Conservation (phyloP, 2,888 invertebrate species). For the Fissipunctia ypsillon region DNA sequence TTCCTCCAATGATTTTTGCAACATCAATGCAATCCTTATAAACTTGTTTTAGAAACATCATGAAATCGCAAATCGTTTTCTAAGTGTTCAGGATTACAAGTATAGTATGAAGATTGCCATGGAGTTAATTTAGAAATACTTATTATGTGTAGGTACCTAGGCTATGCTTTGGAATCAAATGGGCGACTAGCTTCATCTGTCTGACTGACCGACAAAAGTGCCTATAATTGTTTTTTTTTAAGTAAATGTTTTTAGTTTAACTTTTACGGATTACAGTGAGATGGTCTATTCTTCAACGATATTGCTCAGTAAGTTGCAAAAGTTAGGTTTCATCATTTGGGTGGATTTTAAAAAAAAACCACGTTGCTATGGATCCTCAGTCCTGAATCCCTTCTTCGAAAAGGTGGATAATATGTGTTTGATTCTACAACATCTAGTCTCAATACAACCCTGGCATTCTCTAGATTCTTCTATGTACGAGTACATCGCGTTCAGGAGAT, state of each 20-base stretch:
- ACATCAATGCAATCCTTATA: conserved; percentile 6
- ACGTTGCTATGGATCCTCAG: background rate
- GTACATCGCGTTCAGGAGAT: conserved; percentile 64
- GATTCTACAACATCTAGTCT: conserved; percentile 23
- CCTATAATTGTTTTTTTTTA: background rate
- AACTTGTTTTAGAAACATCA: conserved; percentile 19
- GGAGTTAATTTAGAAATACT: conserved; percentile 24
- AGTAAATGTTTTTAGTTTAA: background rate
- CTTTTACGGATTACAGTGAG: conserved; percentile 1
- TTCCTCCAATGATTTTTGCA: conserved; percentile 25
- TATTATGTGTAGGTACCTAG: background rate
- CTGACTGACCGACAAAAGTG: background rate
- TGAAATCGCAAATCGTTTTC: conserved; percentile 24
- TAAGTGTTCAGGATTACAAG: conserved; percentile 4
- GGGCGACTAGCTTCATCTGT: background rate
- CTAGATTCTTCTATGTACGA: conserved; percentile 61
- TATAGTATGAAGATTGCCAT: conserved; percentile 14
- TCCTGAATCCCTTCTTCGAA: background rate
- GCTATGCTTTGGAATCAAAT: background rate
- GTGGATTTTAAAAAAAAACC: conserved; percentile 33
- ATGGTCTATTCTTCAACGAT: conserved; percentile 22
- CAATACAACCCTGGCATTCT: conserved; percentile 56
- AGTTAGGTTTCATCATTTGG: conserved; percentile 29
- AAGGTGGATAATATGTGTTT: background rate
- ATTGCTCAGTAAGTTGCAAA: conserved; percentile 19